phyloP scores from a whole-genome alignment of 2,888 invertebrate genomes.

The Andrena haemorrhoa region DNA sequence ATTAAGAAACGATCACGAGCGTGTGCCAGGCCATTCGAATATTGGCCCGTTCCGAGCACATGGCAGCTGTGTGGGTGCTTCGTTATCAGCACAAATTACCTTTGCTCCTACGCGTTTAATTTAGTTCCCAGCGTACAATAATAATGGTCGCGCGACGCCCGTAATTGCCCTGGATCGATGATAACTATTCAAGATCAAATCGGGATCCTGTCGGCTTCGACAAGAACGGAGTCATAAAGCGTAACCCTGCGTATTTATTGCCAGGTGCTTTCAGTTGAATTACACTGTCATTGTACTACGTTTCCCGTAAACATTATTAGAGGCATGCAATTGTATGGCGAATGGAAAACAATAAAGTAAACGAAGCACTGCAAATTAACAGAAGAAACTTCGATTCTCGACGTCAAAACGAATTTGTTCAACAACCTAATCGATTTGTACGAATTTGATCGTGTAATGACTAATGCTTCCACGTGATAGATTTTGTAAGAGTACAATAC shows the following conservation, averaged over 20 bases:
- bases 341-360: not conserved
- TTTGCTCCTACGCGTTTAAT: conserved; percentile 74
- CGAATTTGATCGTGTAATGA: no score
- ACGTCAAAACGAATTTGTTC: not conserved
- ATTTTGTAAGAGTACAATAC: no score
- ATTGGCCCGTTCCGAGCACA: conserved; percentile 47
- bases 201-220: conserved; percentile 22
- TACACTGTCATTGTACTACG: not conserved
- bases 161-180: conserved; percentile 68
- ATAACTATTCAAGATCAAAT: conserved; percentile 64
- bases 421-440: no score
- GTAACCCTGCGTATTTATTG: conserved; percentile 8
- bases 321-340: not conserved
- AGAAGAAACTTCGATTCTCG: not conserved
- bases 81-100: conserved; percentile 77
- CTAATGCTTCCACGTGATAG: no score
- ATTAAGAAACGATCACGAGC: conserved; percentile 58
- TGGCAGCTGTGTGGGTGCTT: conserved; percentile 71
- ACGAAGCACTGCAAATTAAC: not conserved
- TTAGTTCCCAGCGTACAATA: conserved; percentile 73
- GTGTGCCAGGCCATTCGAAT: conserved; percentile 27
- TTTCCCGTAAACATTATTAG: not conserved
- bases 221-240: conserved; percentile 19
- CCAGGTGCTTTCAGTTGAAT: conserved; percentile 4
- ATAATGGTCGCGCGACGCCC: conserved; percentile 67